A percentile compares a stretch with the other conserved stretches of the same genome.
Evolutionary conservation across 2,888 invertebrate species (phyloP).

Genomic region (Sicus ferrugineus): DNA sequence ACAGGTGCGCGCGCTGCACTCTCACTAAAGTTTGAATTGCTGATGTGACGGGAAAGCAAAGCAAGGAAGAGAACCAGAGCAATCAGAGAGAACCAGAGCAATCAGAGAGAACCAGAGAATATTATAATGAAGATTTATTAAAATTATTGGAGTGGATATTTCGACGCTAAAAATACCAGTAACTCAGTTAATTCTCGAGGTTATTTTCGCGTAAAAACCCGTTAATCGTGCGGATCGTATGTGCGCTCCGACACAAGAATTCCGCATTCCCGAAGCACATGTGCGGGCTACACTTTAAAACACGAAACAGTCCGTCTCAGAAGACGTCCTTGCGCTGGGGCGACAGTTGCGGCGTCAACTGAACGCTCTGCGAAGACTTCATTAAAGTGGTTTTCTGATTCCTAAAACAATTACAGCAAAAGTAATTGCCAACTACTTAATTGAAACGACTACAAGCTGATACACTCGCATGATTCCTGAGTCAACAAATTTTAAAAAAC

Average conservation of each 20-base stretch:
- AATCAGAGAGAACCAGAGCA: no score
- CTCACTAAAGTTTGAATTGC: not conserved
- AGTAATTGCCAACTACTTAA: not conserved
- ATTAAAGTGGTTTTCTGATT: not conserved
- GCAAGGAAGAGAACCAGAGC: no score
- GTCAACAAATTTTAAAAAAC: not conserved
- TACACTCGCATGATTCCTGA: constrained; percentile 1
- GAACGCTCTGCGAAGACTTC: not conserved
- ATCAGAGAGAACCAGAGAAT: no score
- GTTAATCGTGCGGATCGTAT: no score
- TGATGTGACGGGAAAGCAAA: not conserved
- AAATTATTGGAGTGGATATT: no score
- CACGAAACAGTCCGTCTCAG: constrained; percentile 96
- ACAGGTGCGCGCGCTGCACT: constrained; percentile 2
- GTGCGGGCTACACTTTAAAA: constrained; percentile 95
- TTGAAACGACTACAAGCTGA: not conserved
- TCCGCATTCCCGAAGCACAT: constrained; percentile 70
- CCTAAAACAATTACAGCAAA: not conserved
- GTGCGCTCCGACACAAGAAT: constrained; percentile 48
- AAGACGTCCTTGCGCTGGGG: constrained; percentile 97
- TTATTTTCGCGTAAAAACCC: no score
- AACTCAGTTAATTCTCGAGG: no score
- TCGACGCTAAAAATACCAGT: no score
- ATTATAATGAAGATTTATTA: no score
- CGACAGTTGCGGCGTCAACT: constrained; percentile 78